A percentile compares a stretch with the other conserved stretches of the same genome.
Conservation (phyloP, 2,113 vertebrate species). For the Microtus pennsylvanicus region DNA sequence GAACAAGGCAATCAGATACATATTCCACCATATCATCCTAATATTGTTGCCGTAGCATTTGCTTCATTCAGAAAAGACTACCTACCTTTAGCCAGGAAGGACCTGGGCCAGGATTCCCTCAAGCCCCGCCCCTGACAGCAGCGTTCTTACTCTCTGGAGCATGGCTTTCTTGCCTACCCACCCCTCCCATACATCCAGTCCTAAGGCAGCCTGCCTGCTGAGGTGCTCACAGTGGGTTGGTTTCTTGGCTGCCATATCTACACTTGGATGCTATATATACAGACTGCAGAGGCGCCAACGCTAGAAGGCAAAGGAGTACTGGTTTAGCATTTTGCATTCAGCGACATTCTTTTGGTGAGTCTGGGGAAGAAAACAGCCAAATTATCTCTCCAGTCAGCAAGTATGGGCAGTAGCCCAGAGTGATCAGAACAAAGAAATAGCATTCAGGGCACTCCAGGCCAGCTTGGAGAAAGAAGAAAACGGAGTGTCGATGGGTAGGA, state of each 20-base stretch:
- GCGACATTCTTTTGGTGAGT: constrained; percentile 54
- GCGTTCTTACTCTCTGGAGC: background rate
- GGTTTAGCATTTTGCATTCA: constrained; percentile 60
- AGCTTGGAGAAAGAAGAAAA: constrained; percentile 29
- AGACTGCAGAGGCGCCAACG: constrained; percentile 52
- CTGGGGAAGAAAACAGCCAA: constrained; percentile 7
- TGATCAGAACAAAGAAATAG: background rate
- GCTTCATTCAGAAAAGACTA: constrained; percentile 51
- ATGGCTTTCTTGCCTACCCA: background rate
- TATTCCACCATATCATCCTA: background rate
- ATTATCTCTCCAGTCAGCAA: background rate
- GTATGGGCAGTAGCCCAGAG: constrained; percentile 21
- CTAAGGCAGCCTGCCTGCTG: background rate
- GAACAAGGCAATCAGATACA: background rate
- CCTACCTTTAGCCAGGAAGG: background rate
- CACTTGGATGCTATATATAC: constrained; percentile 68
- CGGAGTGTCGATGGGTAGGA: background rate
- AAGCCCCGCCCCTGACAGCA: background rate
- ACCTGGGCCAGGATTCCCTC: background rate
- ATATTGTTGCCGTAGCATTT: constrained; percentile 14
- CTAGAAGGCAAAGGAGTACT: constrained; percentile 58
- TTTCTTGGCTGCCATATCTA: constrained; percentile 45
- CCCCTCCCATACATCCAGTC: background rate
- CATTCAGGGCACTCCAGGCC: background rate
- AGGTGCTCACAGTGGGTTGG: background rate